Evolutionary conservation across 2,113 vertebrate genomes (phyloP).

Genomic region (Phaethon lepturus): DNA sequence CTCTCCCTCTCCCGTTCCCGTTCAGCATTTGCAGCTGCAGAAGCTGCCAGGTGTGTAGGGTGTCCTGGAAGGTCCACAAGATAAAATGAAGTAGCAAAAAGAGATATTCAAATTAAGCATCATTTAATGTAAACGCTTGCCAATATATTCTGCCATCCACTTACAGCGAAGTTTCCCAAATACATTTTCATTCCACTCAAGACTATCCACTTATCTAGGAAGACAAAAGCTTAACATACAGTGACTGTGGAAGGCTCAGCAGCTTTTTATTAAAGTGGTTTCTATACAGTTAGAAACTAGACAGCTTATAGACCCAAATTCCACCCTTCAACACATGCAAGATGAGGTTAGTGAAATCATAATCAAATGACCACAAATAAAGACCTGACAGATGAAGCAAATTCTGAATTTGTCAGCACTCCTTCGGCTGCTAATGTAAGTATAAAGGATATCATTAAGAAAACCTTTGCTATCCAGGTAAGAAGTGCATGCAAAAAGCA

Average conservation of each 20-base stretch:
- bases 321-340: not conserved
- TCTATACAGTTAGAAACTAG: not conserved
- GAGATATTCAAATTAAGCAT: not conserved
- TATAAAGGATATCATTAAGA: not conserved
- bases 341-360: not conserved
- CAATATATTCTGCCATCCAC: not conserved
- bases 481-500: not conserved
- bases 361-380: not conserved
- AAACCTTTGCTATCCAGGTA: not conserved
- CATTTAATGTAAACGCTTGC: not conserved
- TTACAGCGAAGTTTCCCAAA: not conserved
- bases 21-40: constrained; percentile 85
- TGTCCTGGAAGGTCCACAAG: constrained; percentile 80
- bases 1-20: constrained; percentile 78
- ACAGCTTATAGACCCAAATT: not conserved
- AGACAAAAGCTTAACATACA: not conserved
- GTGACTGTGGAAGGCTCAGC: not conserved
- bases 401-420: not conserved
- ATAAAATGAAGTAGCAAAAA: not conserved
- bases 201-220: not conserved
- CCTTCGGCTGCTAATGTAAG: not conserved
- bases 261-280: not conserved
- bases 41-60: constrained; percentile 83
- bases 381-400: not conserved
- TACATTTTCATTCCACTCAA: not conserved